Evolutionary conservation across 2,113 vertebrate species (phyloP), one percentile per base, ranked within the genome.

Genomic region (Anhinga rufa): DNA sequence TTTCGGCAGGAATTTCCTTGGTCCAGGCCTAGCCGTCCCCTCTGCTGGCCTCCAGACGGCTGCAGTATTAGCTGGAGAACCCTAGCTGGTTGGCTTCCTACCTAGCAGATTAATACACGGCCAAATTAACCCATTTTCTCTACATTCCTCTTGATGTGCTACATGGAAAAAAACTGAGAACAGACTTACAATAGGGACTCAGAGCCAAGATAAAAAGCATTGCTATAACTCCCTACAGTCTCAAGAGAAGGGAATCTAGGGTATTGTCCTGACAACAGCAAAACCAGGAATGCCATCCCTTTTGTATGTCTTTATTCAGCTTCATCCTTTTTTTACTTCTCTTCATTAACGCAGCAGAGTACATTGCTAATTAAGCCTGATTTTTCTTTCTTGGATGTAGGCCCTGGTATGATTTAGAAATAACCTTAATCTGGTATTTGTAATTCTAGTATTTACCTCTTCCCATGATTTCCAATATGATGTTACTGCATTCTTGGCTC

Each of bases 371-470:
- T 85, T 94, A 92, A 84, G 42, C 10, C 66, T 74, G 57, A 76
- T 74, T 85, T 89, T 89, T 91, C 58, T 91, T 44, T 80, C 89
- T 89, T 82, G 86, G 81, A 95, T 62, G 58, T 65, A 90, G 46
- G 69, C 72, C 78, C 70, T 61, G 28, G 24, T 42, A 76, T 12
- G 46, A 95, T 94, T 92, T 72, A 80, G 78, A 94, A 91, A 92
- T 82, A 84, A 91, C 25, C 65, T 85, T 91, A 68, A 86, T 91
- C 62, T 82, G 42, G 49, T 82, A 42, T 77, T 84, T 79, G 57
- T 62, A 87, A 91, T 87, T 60, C 69, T 64, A 89, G 49, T 68
- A 91, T 95, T 92, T 85, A 93, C 40, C 65, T 96, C 81, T 87
- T 88, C 29, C 58, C 62, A 55, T 91, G 86, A 92, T 80, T 89